Percentiles rank a stretch among this genome's conserved stretches.
These are phyloP conservation scores for Scomber scombrus DNA, from an alignment of 2,113 vertebrate species.

Conservation along the genomic window DNA sequence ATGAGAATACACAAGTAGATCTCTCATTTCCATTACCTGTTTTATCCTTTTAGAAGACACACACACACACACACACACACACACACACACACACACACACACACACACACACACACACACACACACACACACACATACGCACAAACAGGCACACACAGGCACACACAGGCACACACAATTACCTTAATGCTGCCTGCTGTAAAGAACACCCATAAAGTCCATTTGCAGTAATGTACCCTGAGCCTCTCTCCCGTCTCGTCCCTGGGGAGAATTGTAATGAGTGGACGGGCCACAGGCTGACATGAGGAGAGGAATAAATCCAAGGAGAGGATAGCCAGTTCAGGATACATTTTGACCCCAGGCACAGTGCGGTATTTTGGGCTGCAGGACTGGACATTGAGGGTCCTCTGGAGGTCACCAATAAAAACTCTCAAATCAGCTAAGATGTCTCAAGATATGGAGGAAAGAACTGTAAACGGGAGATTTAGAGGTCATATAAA, in stretches of 20 bases:
- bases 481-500: neutral
- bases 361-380: neutral
- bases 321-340: conserved; percentile 31
- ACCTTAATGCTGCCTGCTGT: conserved; percentile 83
- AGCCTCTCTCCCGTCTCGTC: conserved; percentile 62
- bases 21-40: conserved; percentile 51
- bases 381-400: neutral
- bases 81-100: conserved; percentile 54
- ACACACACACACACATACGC: neutral
- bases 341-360: conserved; percentile 54
- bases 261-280: conserved; percentile 83
- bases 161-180: conserved; percentile 74
- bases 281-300: conserved; percentile 58
- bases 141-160: conserved; percentile 34
- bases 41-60: conserved; percentile 44
- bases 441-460: neutral
- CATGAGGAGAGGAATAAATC: conserved; percentile 69
- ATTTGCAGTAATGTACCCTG: conserved; percentile 82
- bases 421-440: conserved; percentile 31
- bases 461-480: neutral
- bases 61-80: conserved; percentile 29
- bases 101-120: neutral
- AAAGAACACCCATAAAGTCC: conserved; percentile 83
- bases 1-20: conserved; percentile 24
- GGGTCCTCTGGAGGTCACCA: conserved; percentile 17